Evolutionary conservation across 1,140 invertebrate genomes (phyloP).

Genomic region (Argopecten irradians): DNA sequence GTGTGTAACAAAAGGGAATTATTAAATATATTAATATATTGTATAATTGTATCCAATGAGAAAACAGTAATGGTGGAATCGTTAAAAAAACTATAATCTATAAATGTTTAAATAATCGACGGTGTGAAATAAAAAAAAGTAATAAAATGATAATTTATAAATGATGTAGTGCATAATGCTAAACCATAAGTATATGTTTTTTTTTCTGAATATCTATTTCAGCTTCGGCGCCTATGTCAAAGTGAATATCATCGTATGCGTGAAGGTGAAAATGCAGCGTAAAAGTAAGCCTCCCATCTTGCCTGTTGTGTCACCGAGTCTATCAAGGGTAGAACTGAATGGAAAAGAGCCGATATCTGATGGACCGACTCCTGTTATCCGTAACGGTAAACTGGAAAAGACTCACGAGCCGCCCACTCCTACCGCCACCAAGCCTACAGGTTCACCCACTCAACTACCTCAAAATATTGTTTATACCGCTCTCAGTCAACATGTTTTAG

Average conservation of each 20-base stretch:
- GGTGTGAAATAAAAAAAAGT: too few species aligned
- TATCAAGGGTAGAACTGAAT: constrained; percentile 60
- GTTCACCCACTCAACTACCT: constrained; percentile 11
- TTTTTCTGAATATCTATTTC: constrained; percentile 15
- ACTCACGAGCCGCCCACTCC: neutral
- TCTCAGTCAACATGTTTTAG: neutral
- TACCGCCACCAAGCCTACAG: neutral
- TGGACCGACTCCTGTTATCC: constrained; percentile 58
- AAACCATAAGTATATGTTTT: neutral
- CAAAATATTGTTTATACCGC: too few species aligned
- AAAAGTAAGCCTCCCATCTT: constrained; percentile 58
- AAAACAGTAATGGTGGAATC: too few species aligned
- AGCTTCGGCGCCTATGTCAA: constrained; percentile 86
- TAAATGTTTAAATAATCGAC: too few species aligned
- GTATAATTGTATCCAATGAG: too few species aligned
- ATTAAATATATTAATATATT: too few species aligned
- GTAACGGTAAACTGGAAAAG: constrained; percentile 59
- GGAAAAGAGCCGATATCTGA: constrained; percentile 62
- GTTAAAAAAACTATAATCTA: too few species aligned
- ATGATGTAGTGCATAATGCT: neutral
- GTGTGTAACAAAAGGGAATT: too few species aligned
- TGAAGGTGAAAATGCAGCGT: constrained; percentile 60
- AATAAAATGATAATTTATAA: neutral
- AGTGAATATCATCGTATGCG: constrained; percentile 67
- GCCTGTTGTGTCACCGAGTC: constrained; percentile 43